A percentile compares a stretch with the other conserved stretches of the same genome.
Conservation (phyloP, 2,113 vertebrate species). For the Anguilla rostrata region DNA sequence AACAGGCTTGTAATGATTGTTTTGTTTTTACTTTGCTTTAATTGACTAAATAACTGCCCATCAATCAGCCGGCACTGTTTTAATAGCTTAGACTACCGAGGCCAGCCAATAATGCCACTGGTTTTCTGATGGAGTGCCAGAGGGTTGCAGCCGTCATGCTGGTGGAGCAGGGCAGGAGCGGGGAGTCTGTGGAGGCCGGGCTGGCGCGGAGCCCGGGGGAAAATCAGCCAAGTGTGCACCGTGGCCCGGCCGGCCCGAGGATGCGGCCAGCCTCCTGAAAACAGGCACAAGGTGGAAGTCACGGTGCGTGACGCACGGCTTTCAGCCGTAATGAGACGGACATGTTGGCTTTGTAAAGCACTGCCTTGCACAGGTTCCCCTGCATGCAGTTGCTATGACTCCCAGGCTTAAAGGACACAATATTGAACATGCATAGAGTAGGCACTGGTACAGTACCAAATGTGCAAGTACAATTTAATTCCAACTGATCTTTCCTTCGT, state of each 20-base stretch:
- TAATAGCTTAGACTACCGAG: not conserved
- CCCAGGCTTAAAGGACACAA: not conserved
- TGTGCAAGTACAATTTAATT: too few species aligned
- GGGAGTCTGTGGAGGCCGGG: not conserved
- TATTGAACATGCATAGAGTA: not conserved
- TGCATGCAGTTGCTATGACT: not conserved
- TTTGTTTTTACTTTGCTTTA: not conserved
- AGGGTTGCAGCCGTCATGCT: not conserved
- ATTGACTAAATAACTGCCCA: not conserved
- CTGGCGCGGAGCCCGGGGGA: not conserved
- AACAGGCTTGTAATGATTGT: not conserved
- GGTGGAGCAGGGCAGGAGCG: not conserved
- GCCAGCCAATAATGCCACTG: conserved; percentile 1
- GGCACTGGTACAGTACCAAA: too few species aligned
- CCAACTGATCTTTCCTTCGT: too few species aligned
- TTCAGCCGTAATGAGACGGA: not conserved
- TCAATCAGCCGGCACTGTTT: not conserved
- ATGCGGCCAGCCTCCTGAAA: not conserved
- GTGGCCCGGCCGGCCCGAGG: not conserved
- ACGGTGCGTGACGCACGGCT: not conserved
- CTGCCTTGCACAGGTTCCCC: not conserved
- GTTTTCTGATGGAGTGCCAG: not conserved
- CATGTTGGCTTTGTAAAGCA: not conserved
- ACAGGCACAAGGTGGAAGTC: not conserved
- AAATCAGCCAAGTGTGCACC: not conserved